Evolutionary conservation across 2,888 invertebrate genomes (phyloP).

Genomic region (Trachelus troglodyta): DNA sequence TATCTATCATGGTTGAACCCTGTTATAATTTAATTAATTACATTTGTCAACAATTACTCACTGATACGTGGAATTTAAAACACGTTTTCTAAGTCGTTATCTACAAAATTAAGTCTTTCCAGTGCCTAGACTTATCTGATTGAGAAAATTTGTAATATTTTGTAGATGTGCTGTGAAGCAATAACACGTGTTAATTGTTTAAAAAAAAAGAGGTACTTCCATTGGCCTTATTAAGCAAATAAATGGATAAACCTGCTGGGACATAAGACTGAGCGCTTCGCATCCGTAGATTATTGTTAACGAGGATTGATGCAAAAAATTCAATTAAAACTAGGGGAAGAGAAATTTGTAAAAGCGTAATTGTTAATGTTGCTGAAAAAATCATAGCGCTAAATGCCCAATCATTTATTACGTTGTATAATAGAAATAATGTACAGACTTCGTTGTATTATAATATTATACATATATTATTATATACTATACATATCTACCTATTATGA

Average conservation of each 20-base stretch:
- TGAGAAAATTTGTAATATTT: not conserved
- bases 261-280: conserved; percentile 59
- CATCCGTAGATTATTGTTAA: conserved; percentile 41
- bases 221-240: conserved; percentile 37
- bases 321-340: conserved; percentile 15
- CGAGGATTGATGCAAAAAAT: conserved; percentile 19
- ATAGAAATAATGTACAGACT: conserved; percentile 53
- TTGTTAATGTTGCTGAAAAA: conserved; percentile 44
- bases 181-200: not conserved
- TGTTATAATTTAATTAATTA: not conserved
- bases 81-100: not conserved
- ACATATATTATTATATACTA: conserved; percentile 48
- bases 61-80: not conserved
- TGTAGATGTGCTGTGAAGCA: not conserved
- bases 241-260: conserved; percentile 45
- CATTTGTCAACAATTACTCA: not conserved
- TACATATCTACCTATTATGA: conserved; percentile 53
- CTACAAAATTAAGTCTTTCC: not conserved
- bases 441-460: conserved; percentile 51
- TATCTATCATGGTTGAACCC: not conserved
- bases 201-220: conserved; percentile 16
- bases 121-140: not conserved
- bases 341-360: conserved; percentile 28
- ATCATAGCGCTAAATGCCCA: conserved; percentile 40
- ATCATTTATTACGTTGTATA: conserved; percentile 45